These are phyloP conservation scores for Myopa tessellatipennis DNA, from an alignment of 2,888 invertebrate genomes.

Conservation along the genomic window DNA sequence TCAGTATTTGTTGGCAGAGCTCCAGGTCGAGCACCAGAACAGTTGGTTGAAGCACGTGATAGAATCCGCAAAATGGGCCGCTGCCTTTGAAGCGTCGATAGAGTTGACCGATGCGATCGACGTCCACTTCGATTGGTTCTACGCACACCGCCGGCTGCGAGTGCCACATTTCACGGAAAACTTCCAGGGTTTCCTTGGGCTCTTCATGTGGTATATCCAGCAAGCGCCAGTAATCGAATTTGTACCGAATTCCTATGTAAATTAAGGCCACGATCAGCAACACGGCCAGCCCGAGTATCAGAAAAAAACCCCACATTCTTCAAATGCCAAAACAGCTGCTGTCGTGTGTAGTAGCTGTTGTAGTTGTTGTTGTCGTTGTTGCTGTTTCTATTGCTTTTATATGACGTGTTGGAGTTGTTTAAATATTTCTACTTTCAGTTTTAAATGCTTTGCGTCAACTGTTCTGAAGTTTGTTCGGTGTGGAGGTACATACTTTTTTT, in stretches of 20 bases:
- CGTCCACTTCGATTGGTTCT: conserved; percentile 45
- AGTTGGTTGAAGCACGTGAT: conserved; percentile 57
- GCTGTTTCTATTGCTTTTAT: too few relatives aligned
- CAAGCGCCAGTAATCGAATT: conserved; percentile 61
- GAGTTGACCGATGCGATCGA: conserved; percentile 53
- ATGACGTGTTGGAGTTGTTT: background rate
- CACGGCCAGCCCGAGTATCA: conserved; percentile 56
- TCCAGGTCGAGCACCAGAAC: conserved; percentile 62
- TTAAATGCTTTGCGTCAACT: conserved; percentile 3
- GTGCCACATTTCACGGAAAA: conserved; percentile 51
- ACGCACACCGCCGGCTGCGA: conserved; percentile 36
- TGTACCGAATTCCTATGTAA: conserved; percentile 54
- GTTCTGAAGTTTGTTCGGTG: background rate
- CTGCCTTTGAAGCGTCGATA: conserved; percentile 60
- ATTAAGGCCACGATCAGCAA: conserved; percentile 52
- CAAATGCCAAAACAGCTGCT: conserved; percentile 55
- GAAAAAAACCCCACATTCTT: conserved; percentile 59
- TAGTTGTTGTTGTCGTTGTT: conserved; percentile 8
- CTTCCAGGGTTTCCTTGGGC: conserved; percentile 56
- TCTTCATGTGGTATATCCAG: conserved; percentile 60
- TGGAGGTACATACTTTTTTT: too few relatives aligned
- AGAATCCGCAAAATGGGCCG: conserved; percentile 64
- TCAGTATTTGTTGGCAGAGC: conserved; percentile 61
- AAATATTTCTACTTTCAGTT: background rate
- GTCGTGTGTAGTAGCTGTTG: background rate